Base-by-base conservation (phyloP, 2,888 invertebrate genomes). In the Deroplatys truncata region DNA sequence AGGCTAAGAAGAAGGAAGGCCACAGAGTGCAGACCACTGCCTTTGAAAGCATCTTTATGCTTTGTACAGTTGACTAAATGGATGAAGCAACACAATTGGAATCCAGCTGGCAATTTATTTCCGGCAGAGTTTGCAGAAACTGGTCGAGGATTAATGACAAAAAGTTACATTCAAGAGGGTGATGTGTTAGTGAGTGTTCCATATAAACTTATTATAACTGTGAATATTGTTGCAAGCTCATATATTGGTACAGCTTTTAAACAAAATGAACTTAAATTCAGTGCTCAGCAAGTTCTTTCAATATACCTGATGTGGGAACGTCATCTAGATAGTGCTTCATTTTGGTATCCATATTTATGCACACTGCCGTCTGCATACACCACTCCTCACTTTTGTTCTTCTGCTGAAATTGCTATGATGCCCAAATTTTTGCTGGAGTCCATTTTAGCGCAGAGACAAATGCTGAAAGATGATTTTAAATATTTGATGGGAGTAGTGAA, bases 91-190 rank as follows among this genome's bases (percentile, higher is more conserved):
- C 93, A 94, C 91, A 95, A 95, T 88, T 95, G 96, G 94, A 93
- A 93, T 85, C 95, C 96, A 91, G 94, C 94, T 85, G 94, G 94
- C 28, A 94, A 95, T 90, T 93, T 97, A 29, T 93, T 93, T 35
- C 93, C 96, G n/a, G 94, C 95, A 13, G 92, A 94, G 89, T 98
- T 97, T 93, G 91, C 94, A 43, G 92, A 93, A 16, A 97, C 97
- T 9, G 98, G 97, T 15, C 95, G 98, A 89, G 98, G 98, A 31
- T 94, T 98, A 35, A 94, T 95, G 92, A 95, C 97, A 0, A 95
- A 94, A 92, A 94, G 93, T 91, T 93, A 93, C 84, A 94, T 97
- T 82, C 91, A 92, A 15, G 92, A 94, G 35, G 95, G 95, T 88
- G 96, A 96, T 91, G 93, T 93, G 94, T 95, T 94, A 90, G 93